phyloP scores from a whole-genome alignment of 2,888 invertebrate genomes.

The Tanytarsus gracilentus region DNA sequence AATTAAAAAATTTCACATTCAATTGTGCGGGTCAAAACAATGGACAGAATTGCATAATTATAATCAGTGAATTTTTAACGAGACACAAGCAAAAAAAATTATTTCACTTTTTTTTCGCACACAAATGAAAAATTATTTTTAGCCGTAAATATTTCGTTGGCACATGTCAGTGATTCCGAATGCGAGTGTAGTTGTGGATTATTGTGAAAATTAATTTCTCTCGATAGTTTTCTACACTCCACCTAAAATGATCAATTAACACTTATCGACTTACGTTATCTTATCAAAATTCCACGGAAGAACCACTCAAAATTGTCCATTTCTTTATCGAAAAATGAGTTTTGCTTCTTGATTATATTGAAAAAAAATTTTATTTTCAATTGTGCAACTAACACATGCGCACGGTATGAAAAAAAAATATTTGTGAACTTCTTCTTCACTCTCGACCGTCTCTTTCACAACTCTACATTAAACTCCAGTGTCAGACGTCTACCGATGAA shows the following conservation, averaged over 20 bases:
- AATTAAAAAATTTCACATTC: too few relatives aligned
- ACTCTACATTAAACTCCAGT: slow-evolving; percentile 8
- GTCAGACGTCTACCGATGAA: slow-evolving; percentile 20
- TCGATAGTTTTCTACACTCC: not conserved
- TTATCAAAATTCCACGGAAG: slow-evolving; percentile 13
- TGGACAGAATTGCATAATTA: too few relatives aligned
- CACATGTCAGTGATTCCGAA: not conserved
- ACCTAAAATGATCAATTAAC: not conserved
- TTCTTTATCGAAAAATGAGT: not conserved
- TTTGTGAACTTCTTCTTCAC: not conserved
- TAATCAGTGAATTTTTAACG: too few relatives aligned
- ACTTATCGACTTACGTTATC: slow-evolving; percentile 12
- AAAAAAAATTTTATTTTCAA: not conserved
- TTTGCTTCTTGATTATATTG: not conserved
- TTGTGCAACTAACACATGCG: slow-evolving; percentile 5
- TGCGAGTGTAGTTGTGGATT: too few relatives aligned
- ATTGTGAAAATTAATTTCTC: too few relatives aligned
- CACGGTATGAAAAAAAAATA: not conserved
- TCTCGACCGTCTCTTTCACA: slow-evolving; percentile 1
- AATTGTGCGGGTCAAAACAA: too few relatives aligned
- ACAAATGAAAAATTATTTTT: too few relatives aligned
- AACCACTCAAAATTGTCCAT: slow-evolving; percentile 11
- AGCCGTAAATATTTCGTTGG: not conserved
- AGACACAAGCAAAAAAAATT: not conserved
- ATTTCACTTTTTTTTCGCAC: too few relatives aligned